Evolutionary conservation across 2,797 vertebrate genomes (phyloP).

Genomic region (Gambusia yucatana): DNA sequence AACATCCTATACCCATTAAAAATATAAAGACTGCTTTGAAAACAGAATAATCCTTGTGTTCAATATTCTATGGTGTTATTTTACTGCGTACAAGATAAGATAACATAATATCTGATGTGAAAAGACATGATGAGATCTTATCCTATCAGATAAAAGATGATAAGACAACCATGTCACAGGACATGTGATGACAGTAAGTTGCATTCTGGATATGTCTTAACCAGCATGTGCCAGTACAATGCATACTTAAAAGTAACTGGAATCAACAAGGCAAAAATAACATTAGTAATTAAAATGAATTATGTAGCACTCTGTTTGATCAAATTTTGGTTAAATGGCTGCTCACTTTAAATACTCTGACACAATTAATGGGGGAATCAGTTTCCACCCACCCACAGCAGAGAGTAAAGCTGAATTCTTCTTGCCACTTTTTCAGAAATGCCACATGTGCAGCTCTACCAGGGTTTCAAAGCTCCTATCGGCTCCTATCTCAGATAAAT

Average conservation of each 20-base stretch:
- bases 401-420: constrained; percentile 29
- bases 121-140: background rate
- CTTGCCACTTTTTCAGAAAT: background rate
- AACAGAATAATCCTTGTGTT: background rate
- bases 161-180: background rate
- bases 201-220: background rate
- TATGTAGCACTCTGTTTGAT: background rate
- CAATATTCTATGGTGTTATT: background rate
- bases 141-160: background rate
- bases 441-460: background rate
- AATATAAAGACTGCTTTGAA: background rate
- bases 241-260: background rate
- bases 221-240: background rate
- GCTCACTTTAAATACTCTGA: constrained; percentile 31
- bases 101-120: background rate
- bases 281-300: background rate
- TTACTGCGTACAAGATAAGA: background rate
- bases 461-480: background rate
- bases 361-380: constrained; percentile 28
- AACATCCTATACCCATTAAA: background rate
- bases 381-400: constrained; percentile 20
- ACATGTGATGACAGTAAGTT: background rate
- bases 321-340: constrained; percentile 11
- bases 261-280: background rate
- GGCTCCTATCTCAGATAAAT: background rate